These are phyloP conservation scores for Diabrotica virgifera DNA, from an alignment of 1,140 invertebrate species.

Conservation along the genomic window DNA sequence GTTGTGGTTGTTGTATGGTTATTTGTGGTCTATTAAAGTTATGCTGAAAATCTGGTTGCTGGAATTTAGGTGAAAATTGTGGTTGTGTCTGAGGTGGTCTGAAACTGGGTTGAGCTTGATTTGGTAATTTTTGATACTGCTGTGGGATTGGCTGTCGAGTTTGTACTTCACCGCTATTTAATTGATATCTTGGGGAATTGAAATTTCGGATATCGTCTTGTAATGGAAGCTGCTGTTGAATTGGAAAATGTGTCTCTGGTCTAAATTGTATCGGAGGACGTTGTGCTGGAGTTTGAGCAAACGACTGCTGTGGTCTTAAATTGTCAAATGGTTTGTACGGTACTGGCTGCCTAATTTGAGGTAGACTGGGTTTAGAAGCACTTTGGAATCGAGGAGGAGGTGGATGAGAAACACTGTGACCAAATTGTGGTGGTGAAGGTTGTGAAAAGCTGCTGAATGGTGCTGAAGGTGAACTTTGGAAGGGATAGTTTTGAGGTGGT, in stretches of 20 bases:
- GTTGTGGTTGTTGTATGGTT: constrained; percentile 20
- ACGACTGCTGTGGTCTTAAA: constrained; percentile 27
- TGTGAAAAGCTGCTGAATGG: constrained; percentile 44
- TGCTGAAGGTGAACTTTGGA: constrained; percentile 30
- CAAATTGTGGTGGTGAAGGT: constrained; percentile 34
- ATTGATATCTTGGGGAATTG: constrained; percentile 24
- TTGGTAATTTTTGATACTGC: constrained; percentile 26
- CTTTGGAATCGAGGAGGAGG: constrained; percentile 29
- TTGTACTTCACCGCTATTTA: neutral
- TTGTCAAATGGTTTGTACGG: constrained; percentile 42
- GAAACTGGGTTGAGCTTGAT: constrained; percentile 20
- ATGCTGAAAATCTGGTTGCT: constrained; percentile 25
- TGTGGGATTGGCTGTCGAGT: neutral
- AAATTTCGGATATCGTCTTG: constrained; percentile 31
- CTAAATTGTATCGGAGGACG: constrained; percentile 45
- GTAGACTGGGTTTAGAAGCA: constrained; percentile 21
- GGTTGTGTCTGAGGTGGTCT: constrained; percentile 31
- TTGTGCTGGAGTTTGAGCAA: constrained; percentile 46
- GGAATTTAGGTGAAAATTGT: constrained; percentile 29
- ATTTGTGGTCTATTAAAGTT: neutral
- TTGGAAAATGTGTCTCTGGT: constrained; percentile 47
- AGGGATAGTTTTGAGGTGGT: constrained; percentile 10
- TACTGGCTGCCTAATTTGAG: constrained; percentile 46
- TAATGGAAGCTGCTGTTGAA: constrained; percentile 43
- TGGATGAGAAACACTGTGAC: constrained; percentile 32